phyloP scores from a whole-genome alignment of 2,797 vertebrate genomes.

The Micromesistius poutassou region DNA sequence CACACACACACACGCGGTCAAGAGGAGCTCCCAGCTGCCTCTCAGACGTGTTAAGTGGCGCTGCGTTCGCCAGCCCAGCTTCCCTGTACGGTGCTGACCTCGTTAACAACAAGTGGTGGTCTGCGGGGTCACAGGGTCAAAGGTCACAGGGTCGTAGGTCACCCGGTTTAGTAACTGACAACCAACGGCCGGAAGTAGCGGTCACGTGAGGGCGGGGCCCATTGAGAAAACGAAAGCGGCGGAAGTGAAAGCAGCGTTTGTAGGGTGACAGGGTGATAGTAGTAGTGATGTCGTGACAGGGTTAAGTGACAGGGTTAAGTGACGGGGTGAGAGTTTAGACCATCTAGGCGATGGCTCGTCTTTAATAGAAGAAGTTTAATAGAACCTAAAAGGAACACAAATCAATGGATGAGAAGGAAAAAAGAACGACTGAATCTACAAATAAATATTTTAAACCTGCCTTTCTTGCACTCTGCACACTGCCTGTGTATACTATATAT shows the following conservation, averaged over 20 bases:
- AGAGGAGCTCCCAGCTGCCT: not conserved
- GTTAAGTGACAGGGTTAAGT: not conserved
- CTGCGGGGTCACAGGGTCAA: not conserved
- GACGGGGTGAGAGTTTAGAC: not conserved
- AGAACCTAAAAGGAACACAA: not conserved
- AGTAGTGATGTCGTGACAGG: too few species aligned
- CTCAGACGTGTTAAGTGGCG: not conserved
- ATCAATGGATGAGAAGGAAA: not conserved
- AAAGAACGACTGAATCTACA: too few species aligned
- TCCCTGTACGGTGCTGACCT: conserved; percentile 3
- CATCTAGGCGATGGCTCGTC: too few species aligned
- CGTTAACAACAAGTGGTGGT: not conserved
- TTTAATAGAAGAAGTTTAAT: too few species aligned
- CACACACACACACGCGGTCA: not conserved
- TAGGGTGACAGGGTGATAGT: too few species aligned
- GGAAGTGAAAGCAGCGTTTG: not conserved
- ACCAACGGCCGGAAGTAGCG: not conserved
- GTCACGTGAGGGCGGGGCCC: too few species aligned
- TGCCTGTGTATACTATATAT: too few species aligned
- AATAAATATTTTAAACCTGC: too few species aligned
- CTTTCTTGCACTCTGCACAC: not conserved
- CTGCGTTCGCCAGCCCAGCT: not conserved
- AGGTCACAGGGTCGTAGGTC: not conserved
- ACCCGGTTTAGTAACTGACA: not conserved
- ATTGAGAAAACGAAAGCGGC: not conserved